A percentile compares a stretch with the other conserved stretches of the same genome.
Conservation (phyloP, 1,140 invertebrate species). For the Cyrtorhinus lividipennis region DNA sequence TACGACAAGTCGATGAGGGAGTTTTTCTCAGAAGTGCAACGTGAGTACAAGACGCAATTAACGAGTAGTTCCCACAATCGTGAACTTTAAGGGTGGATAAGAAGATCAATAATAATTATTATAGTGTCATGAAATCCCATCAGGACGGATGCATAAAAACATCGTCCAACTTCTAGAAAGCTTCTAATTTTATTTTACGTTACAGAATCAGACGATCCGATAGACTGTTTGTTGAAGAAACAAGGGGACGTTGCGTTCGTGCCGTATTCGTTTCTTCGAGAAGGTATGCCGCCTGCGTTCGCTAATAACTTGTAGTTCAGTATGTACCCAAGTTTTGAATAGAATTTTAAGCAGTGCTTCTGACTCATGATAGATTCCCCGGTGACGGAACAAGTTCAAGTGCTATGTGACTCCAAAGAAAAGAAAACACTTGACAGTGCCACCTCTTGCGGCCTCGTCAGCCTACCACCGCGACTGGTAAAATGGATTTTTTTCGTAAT, state of each 20-base stretch:
- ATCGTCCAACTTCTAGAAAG: no score
- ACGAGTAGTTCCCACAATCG: no score
- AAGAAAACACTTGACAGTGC: conserved; percentile 35
- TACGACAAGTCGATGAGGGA: conserved; percentile 32
- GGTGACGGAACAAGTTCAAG: conserved; percentile 37
- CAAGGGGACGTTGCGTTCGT: conserved; percentile 49
- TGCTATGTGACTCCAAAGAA: neutral
- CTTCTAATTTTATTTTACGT: conserved; percentile 23
- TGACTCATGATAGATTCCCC: no score
- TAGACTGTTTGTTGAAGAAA: conserved; percentile 44
- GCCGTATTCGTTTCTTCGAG: conserved; percentile 20
- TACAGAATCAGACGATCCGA: conserved; percentile 25
- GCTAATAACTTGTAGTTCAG: conserved; percentile 26
- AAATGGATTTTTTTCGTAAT: conserved; percentile 20
- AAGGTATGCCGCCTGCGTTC: conserved; percentile 5
- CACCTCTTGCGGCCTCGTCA: conserved; percentile 43
- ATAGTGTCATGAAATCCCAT: no score
- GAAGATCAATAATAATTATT: no score
- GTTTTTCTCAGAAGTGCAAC: conserved; percentile 34
- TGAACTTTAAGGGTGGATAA: no score
- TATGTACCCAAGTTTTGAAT: conserved; percentile 39
- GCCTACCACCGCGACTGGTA: conserved; percentile 41
- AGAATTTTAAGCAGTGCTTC: neutral
- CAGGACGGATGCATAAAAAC: no score
- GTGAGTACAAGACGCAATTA: no score